phyloP scores from a whole-genome alignment of 2,888 invertebrate genomes.

The Mythimna lalbum region DNA sequence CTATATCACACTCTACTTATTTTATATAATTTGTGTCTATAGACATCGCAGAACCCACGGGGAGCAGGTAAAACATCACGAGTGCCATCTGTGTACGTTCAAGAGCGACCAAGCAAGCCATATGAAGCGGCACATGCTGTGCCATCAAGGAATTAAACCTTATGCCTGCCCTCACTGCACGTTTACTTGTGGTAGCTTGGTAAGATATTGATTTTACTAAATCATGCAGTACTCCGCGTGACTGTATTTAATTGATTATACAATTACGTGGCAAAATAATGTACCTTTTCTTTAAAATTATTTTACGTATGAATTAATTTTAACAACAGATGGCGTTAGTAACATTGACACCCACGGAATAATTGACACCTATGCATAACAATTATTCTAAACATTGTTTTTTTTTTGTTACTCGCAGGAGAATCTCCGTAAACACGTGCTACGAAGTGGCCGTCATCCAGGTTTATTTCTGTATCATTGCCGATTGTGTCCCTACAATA shows the following conservation, averaged over 20 bases:
- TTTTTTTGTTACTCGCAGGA: constrained; percentile 89
- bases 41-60: constrained; percentile 92
- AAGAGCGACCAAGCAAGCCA: constrained; percentile 92
- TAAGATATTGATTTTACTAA: constrained; percentile 79
- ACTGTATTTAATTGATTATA: no score
- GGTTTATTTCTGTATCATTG: constrained; percentile 95
- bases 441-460: constrained; percentile 94
- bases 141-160: constrained; percentile 96
- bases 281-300: neutral
- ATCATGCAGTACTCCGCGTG: no score
- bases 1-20: constrained; percentile 3
- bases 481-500: constrained; percentile 90
- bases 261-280: neutral
- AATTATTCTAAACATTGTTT: neutral
- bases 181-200: constrained; percentile 94
- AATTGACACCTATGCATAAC: no score
- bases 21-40: constrained; percentile 54
- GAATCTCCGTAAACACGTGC: constrained; percentile 96
- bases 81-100: constrained; percentile 93
- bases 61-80: constrained; percentile 85
- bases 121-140: constrained; percentile 94
- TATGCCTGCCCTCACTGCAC: constrained; percentile 96
- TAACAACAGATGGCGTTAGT: constrained; percentile 16
- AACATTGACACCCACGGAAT: no score
- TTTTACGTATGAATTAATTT: no score